Evolutionary conservation across 2,113 vertebrate species (phyloP).

Genomic region (Corythornis cristatus): DNA sequence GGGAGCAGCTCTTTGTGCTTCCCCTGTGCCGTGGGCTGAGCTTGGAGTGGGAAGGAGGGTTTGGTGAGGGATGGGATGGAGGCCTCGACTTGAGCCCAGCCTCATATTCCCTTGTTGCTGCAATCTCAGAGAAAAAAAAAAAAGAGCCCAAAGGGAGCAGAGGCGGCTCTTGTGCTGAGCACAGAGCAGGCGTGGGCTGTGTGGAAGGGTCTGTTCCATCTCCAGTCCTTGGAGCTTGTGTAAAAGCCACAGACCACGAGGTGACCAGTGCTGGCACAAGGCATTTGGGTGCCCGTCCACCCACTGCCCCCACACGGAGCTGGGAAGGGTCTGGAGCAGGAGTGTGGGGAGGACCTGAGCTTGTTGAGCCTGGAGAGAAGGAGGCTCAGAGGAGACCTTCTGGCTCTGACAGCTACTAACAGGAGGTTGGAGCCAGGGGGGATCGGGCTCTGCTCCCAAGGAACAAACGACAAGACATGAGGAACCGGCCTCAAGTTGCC

Average conservation of each 20-base stretch:
- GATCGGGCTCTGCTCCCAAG: no score
- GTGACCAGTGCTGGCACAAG: rapidly evolving
- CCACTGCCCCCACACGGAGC: no score
- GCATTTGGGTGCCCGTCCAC: rapidly evolving
- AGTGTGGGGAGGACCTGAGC: no score
- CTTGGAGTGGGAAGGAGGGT: background rate
- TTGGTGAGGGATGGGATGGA: background rate
- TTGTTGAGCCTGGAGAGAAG: no score
- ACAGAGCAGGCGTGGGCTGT: background rate
- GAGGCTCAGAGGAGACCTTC: no score
- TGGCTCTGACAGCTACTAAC: no score
- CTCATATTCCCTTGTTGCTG: background rate
- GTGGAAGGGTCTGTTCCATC: background rate
- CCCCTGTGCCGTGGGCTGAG: background rate
- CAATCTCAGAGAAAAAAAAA: background rate
- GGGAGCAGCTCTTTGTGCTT: background rate
- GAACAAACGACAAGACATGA: no score
- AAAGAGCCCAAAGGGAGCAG: background rate
- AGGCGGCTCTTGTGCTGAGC: background rate
- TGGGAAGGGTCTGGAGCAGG: no score
- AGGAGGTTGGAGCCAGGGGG: no score
- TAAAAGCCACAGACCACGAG: background rate
- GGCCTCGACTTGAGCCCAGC: background rate
- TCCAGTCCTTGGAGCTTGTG: background rate
- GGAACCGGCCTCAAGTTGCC: no score